Evolutionary conservation across 2,113 vertebrate species (phyloP).

Genomic region (Egretta garzetta): DNA sequence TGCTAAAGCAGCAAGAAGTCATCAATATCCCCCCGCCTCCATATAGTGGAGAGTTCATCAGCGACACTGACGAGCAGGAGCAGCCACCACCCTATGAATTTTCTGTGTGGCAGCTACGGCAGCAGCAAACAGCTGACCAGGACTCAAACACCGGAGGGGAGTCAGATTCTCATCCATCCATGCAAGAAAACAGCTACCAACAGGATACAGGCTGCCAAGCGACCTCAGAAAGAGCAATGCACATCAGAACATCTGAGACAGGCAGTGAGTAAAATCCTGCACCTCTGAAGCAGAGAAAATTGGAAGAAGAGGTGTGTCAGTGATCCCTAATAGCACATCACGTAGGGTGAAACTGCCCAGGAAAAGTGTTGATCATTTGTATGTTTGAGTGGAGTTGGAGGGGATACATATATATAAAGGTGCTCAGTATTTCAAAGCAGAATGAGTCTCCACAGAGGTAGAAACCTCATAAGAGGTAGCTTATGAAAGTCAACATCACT

Average conservation of each 20-base stretch:
- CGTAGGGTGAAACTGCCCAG: background rate
- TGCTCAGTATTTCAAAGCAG: background rate
- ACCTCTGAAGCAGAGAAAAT: background rate
- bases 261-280: background rate
- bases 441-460: background rate
- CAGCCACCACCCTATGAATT: conserved; percentile 78
- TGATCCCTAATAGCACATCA: background rate
- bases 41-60: conserved; percentile 65
- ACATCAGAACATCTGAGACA: background rate
- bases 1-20: background rate
- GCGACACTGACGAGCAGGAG: conserved; percentile 70
- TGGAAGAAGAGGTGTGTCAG: background rate
- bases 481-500: background rate
- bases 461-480: background rate
- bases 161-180: background rate
- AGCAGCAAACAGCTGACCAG: background rate
- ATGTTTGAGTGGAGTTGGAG: background rate
- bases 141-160: background rate
- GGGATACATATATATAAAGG: background rate
- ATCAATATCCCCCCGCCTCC: conserved; percentile 72
- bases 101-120: background rate
- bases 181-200: background rate
- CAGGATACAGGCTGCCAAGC: background rate
- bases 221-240: background rate
- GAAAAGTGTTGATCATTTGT: background rate